Base-by-base conservation (phyloP, 2,113 vertebrate genomes). In the Verasper variegatus region DNA sequence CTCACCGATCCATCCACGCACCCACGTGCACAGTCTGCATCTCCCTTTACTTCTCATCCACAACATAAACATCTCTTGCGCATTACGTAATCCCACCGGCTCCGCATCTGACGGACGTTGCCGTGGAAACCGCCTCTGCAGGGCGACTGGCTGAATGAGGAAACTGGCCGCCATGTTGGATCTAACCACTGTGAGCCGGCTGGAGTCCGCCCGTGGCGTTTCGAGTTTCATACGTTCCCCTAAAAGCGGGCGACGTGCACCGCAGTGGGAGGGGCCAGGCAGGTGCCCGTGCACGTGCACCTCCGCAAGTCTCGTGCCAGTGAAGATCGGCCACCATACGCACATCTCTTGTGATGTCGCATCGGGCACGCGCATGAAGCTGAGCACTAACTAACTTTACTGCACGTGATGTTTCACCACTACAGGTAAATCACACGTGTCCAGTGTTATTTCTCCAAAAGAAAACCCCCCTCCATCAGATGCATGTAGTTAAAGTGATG, bases 51-150 rank as follows among this genome's bases (percentile, higher is more conserved):
- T 31, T 68, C 54, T 66, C 64, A 12, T 71, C 45, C 63, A 63
- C 64, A 85, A 78, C 76, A 82, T 80, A 85, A 84, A 88, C 56
- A 54, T 37, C 31, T 81, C 83, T 1, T 68, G 68, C 52, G 83
- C 83, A 91, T 95, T 88, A 92, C 90, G 89, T 93, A 87, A 94
- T 73, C 81, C 15, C 63, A 55, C n/a, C 52, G 20, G 12, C 71
- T 54, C 64, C 42, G 26, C 8, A 21, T 15, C 57, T 66, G 49
- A 23, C 17, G 10, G 63, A 58, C 49, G 90, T 93, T 93, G 72
- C 85, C 74, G 68, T 57, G 86, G 88, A 81, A 89, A 91, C 90
- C 61, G 81, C 85, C 76, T 90, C 87, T 83, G 89, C 91, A 86
- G 79, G 78, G 68, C 74, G 64, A 26, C 20, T 42, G 27, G 14